Evolutionary conservation across 2,888 invertebrate genomes (phyloP).

Genomic region (Resseliella maxima): DNA sequence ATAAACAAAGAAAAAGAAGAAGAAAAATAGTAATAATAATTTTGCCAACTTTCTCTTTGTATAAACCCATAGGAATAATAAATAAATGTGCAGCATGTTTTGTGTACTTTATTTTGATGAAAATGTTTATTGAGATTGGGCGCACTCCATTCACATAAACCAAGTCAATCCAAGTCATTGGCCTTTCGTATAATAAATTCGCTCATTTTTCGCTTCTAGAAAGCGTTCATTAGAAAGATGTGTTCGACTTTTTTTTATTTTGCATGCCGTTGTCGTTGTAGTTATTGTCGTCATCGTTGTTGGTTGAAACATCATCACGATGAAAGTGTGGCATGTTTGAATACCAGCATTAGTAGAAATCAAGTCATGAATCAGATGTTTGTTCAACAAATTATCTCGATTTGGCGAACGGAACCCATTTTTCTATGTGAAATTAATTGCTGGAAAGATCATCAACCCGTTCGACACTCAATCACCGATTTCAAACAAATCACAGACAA

Average conservation of each 20-base stretch:
- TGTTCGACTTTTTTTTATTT: background rate
- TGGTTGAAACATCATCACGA: background rate
- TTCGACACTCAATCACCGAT: background rate
- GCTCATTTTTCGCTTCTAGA: constrained; percentile 13
- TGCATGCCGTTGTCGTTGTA: background rate
- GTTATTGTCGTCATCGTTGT: too few species aligned
- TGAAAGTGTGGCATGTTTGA: background rate
- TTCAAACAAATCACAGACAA: background rate
- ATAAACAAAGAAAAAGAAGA: background rate
- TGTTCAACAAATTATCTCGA: background rate
- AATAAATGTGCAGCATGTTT: constrained; percentile 19
- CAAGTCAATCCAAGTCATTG: constrained; percentile 36
- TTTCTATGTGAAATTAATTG: constrained; percentile 30
- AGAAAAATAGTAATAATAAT: constrained; percentile 25
- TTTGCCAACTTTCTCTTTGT: constrained; percentile 51
- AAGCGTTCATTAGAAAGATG: constrained; percentile 44
- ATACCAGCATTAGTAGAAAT: background rate
- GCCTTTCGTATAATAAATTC: background rate
- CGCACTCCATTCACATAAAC: constrained; percentile 14
- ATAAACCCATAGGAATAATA: constrained; percentile 1
- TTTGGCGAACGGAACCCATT: background rate
- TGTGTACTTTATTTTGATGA: constrained; percentile 47
- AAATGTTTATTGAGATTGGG: background rate
- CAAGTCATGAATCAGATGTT: constrained; percentile 22
- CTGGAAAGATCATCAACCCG: constrained; percentile 20